Conservation (phyloP, 1,140 invertebrate genomes). For the Temnothorax nylanderi region DNA sequence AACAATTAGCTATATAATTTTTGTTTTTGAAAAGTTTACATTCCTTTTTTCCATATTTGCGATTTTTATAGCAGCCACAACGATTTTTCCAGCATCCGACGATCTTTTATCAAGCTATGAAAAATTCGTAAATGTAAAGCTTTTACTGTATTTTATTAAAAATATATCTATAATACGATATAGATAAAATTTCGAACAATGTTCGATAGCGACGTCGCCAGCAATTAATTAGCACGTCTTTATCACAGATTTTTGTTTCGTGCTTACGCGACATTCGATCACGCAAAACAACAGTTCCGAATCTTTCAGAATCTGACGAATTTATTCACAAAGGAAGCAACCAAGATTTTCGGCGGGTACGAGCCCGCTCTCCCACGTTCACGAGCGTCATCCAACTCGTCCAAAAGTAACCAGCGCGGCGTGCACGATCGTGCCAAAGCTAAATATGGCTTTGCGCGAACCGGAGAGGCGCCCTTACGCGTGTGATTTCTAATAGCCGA, state of each 20-base stretch:
- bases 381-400: constrained; percentile 29
- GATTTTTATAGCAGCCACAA: background rate
- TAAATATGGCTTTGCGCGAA: constrained; percentile 66
- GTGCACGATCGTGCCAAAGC: constrained; percentile 25
- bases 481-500: background rate
- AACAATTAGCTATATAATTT: background rate
- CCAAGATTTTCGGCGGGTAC: constrained; percentile 19
- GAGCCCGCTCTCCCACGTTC: constrained; percentile 24
- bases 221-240: background rate
- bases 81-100: background rate
- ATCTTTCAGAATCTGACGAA: background rate
- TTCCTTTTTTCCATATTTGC: background rate
- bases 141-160: constrained; percentile 7
- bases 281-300: background rate
- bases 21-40: background rate
- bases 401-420: constrained; percentile 53
- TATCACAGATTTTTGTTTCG: background rate
- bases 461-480: constrained; percentile 36
- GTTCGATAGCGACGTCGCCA: background rate
- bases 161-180: background rate
- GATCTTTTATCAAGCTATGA: background rate
- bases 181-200: background rate
- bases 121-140: background rate
- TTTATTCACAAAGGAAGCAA: constrained; percentile 8
- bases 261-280: background rate